phyloP scores from a whole-genome alignment of 1,140 invertebrate species.

The Stenopsyche tienmushanensis region DNA sequence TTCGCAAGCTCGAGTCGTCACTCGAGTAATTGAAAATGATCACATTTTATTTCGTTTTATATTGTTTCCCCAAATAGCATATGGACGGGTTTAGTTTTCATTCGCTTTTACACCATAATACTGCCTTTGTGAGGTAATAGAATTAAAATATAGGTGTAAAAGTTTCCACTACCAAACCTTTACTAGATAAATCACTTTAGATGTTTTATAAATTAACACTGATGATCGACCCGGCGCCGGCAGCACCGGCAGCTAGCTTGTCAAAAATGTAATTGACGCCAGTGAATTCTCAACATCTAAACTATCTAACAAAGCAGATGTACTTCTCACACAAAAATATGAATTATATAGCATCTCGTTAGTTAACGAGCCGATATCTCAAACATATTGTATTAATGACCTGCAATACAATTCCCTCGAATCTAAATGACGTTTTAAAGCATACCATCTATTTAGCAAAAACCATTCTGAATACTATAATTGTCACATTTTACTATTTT shows the following conservation, averaged over 20 bases:
- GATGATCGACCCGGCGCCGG: too few species aligned
- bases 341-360: not conserved
- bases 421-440: constrained; percentile 23
- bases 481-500: constrained; percentile 23
- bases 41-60: constrained; percentile 3
- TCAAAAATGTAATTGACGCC: constrained; percentile 23
- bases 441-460: constrained; percentile 17
- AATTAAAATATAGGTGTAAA: constrained; percentile 1
- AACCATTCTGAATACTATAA: constrained; percentile 16
- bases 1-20: too few species aligned
- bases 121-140: not conserved
- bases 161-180: not conserved
- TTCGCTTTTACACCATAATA: not conserved
- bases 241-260: too few species aligned
- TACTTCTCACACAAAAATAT: constrained; percentile 11
- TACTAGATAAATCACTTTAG: not conserved
- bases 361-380: constrained; percentile 7
- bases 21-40: not conserved
- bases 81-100: constrained; percentile 18
- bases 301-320: constrained; percentile 12
- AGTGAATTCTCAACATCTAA: constrained; percentile 5
- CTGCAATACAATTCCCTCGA: not conserved
- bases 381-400: constrained; percentile 6
- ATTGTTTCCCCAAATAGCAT: not conserved
- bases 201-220: not conserved